A percentile compares a stretch with the other conserved stretches of the same genome.
Evolutionary conservation across 2,797 vertebrate species (phyloP).

Genomic region (Amniataba percoides): DNA sequence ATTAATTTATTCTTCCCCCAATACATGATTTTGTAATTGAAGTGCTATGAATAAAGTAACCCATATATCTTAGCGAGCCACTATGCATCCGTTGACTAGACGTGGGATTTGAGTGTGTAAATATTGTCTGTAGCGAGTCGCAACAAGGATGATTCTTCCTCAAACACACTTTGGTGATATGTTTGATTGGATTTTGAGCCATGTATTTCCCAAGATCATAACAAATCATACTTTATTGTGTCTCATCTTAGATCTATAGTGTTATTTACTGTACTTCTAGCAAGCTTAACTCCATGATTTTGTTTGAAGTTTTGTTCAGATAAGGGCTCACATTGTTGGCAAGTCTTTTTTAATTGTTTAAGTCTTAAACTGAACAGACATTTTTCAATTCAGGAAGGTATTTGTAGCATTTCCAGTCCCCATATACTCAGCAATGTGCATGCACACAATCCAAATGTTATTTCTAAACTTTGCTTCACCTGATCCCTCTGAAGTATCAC

Average conservation of each 20-base stretch:
- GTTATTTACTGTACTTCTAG: constrained; percentile 75
- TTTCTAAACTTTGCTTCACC: constrained; percentile 76
- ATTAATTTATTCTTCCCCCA: constrained; percentile 87
- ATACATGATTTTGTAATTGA: constrained; percentile 88
- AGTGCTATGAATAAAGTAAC: constrained; percentile 86
- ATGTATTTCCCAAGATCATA: constrained; percentile 82
- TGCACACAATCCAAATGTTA: constrained; percentile 62
- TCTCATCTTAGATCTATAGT: constrained; percentile 76
- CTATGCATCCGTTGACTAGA: constrained; percentile 81
- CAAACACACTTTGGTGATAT: constrained; percentile 83
- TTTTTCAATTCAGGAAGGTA: constrained; percentile 50
- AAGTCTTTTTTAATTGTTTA: constrained; percentile 68
- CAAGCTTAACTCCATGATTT: constrained; percentile 72
- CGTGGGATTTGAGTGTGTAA: constrained; percentile 84
- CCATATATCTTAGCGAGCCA: constrained; percentile 83
- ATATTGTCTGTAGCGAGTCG: constrained; percentile 82
- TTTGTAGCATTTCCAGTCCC: constrained; percentile 45
- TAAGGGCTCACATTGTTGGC: constrained; percentile 61
- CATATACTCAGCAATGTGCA: constrained; percentile 25
- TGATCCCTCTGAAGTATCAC: constrained; percentile 68
- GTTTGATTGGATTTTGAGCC: constrained; percentile 84
- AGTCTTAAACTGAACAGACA: constrained; percentile 63
- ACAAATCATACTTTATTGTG: constrained; percentile 82
- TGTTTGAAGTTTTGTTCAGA: constrained; percentile 76
- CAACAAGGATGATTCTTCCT: constrained; percentile 82